phyloP scores from a whole-genome alignment of 2,888 invertebrate genomes.

The Mactromeris polynyma region DNA sequence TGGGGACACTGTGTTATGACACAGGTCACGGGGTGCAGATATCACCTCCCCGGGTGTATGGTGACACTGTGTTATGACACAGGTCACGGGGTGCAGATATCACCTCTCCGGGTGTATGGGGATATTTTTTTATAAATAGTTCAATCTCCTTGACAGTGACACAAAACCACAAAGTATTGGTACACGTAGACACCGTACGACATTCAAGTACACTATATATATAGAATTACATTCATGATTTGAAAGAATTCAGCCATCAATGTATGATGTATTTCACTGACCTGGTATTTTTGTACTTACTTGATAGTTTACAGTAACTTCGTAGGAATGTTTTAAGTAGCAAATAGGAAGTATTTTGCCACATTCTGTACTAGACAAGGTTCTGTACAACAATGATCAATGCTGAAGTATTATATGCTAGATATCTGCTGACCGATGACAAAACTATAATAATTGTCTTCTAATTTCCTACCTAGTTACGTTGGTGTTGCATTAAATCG shows the following conservation, averaged over 20 bases:
- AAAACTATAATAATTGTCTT: background rate
- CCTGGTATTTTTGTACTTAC: background rate
- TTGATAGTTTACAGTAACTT: background rate
- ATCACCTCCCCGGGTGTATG: no score
- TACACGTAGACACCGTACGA: background rate
- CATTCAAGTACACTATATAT: background rate
- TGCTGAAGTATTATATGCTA: background rate
- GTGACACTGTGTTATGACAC: background rate
- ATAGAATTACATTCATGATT: background rate
- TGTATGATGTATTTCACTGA: background rate
- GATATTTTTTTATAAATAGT: background rate
- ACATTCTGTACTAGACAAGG: background rate
- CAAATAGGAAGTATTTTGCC: background rate
- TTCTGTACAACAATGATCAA: background rate
- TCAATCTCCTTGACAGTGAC: conserved; percentile 7
- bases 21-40: no score
- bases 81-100: background rate
- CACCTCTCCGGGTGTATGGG: background rate
- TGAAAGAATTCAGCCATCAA: background rate
- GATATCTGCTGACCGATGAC: background rate
- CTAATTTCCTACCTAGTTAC: background rate
- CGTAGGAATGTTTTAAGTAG: background rate
- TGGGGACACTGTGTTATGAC: background rate
- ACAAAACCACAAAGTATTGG: background rate
- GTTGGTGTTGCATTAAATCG: background rate